Conservation (phyloP, 2,888 invertebrate genomes). For the Lepetodrilus schrolli region DNA sequence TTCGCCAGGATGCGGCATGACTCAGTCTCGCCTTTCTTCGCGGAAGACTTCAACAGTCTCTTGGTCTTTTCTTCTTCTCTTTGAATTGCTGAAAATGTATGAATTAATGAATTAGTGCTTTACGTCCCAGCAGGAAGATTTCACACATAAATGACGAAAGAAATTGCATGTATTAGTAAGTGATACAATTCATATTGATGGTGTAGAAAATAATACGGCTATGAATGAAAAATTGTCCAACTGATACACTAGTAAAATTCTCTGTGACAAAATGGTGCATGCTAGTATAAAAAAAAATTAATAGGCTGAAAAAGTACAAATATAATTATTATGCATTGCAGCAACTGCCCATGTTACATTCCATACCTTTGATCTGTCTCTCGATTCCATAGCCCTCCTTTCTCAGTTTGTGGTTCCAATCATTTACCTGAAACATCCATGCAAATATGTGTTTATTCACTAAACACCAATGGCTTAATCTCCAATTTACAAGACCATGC, state of each 20-base stretch:
- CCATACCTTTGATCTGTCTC: slow-evolving; percentile 90
- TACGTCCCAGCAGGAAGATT: too few relatives aligned
- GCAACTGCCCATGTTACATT: too few relatives aligned
- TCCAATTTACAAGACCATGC: background rate
- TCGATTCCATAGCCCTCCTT: slow-evolving; percentile 95
- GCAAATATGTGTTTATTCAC: background rate
- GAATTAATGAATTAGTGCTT: background rate
- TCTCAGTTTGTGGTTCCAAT: slow-evolving; percentile 95
- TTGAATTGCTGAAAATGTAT: slow-evolving; percentile 84
- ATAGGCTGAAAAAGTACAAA: too few relatives aligned
- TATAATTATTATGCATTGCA: background rate
- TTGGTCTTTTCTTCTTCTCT: slow-evolving; percentile 98
- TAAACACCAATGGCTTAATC: too few relatives aligned
- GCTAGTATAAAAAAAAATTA: too few relatives aligned
- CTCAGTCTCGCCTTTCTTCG: slow-evolving; percentile 94
- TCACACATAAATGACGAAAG: too few relatives aligned
- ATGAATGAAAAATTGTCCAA: too few relatives aligned
- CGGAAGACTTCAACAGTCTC: slow-evolving; percentile 93
- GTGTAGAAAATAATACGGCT: too few relatives aligned
- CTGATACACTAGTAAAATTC: too few relatives aligned
- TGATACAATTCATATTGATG: too few relatives aligned
- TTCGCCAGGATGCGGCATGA: slow-evolving; percentile 94
- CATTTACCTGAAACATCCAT: slow-evolving; percentile 86
- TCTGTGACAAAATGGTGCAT: too few relatives aligned
- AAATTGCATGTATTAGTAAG: too few relatives aligned